Evolutionary conservation across 1,140 invertebrate genomes (phyloP).

Genomic region (Zaprionus tsacasi): DNA sequence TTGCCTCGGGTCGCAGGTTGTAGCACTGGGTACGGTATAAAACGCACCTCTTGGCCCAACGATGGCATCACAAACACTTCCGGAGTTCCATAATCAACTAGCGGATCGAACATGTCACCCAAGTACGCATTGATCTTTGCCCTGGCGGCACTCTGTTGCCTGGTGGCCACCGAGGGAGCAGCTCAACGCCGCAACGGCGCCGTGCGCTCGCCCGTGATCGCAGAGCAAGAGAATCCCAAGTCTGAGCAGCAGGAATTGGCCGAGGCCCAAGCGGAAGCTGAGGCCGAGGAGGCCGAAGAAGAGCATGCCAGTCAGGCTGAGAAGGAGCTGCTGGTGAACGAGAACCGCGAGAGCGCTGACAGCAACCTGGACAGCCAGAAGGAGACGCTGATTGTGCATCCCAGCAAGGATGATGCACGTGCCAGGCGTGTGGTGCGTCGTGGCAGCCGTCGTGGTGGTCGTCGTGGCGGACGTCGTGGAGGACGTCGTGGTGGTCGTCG

Average conservation of each 20-base stretch:
- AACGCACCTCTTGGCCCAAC: constrained; percentile 30
- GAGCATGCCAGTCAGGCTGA: constrained; percentile 9
- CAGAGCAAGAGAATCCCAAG: not conserved
- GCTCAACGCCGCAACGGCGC: constrained; percentile 49
- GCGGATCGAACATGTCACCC: constrained; percentile 46
- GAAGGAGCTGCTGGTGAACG: constrained; percentile 5
- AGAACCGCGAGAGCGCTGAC: constrained; percentile 33
- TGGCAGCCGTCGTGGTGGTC: constrained; percentile 35
- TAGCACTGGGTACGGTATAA: constrained; percentile 43
- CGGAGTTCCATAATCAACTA: constrained; percentile 60
- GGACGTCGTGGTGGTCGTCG: constrained; percentile 20
- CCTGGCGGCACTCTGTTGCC: constrained; percentile 66
- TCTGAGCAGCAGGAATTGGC: constrained; percentile 14
- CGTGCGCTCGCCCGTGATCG: constrained; percentile 23
- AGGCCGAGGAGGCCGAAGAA: constrained; percentile 1
- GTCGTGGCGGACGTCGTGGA: constrained; percentile 29
- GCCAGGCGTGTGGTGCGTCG: constrained; percentile 63
- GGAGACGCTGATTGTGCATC: constrained; percentile 34
- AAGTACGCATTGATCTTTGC: constrained; percentile 66
- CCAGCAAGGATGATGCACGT: constrained; percentile 61
- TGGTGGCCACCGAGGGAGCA: constrained; percentile 55
- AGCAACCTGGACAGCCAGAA: constrained; percentile 25
- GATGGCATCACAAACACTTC: constrained; percentile 69
- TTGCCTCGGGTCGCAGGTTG: constrained; percentile 12
- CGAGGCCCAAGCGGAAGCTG: too few species aligned